phyloP scores from a whole-genome alignment of 2,797 vertebrate species.

The Natrix natrix region DNA sequence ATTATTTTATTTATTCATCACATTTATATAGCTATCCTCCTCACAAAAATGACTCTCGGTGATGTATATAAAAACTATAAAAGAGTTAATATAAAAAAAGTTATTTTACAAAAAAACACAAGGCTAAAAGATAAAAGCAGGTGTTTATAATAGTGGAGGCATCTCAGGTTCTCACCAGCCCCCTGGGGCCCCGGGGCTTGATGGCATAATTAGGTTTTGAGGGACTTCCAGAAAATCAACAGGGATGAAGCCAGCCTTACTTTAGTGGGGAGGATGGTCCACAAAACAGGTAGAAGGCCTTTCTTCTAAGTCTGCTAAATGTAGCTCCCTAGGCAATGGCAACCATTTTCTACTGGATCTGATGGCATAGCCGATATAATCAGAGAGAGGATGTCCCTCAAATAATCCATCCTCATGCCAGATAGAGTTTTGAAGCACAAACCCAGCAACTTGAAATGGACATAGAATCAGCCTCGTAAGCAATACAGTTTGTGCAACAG shows the following conservation, averaged over 20 bases:
- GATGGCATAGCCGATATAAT: not conserved
- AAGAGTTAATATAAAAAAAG: not conserved
- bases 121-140: not conserved
- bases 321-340: not conserved
- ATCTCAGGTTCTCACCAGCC: not conserved
- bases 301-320: not conserved
- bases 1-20: not conserved
- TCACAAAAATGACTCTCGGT: not conserved
- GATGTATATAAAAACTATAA: not conserved
- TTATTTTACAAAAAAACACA: not conserved
- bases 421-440: not conserved
- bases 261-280: not conserved
- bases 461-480: not conserved
- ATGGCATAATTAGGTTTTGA: not conserved
- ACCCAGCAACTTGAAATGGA: not conserved
- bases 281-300: not conserved
- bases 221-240: not conserved
- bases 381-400: not conserved
- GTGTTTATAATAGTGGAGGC: not conserved
- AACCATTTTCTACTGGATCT: not conserved
- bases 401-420: not conserved
- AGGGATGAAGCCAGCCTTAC: not conserved
- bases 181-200: accelerated
- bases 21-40: not conserved
- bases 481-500: not conserved